A percentile compares a stretch with the other conserved stretches of the same genome.
These are phyloP conservation scores for Rutilus rutilus DNA, from an alignment of 2,113 vertebrate species.

Conservation along the genomic window DNA sequence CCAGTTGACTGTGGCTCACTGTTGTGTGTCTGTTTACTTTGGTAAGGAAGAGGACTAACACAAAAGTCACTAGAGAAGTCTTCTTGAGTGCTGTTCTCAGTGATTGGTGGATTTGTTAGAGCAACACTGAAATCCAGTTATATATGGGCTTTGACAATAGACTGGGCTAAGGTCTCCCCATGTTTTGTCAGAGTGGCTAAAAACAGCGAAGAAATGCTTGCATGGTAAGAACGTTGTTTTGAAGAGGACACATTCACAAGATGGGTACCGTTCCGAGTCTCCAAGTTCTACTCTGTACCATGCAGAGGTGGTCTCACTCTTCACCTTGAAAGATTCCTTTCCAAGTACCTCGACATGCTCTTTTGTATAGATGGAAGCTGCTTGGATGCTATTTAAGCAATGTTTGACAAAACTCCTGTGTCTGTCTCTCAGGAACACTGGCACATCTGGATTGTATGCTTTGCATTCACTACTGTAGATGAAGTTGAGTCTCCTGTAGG, in stretches of 20 bases:
- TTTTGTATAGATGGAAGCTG: too few relatives aligned
- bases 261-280: not conserved
- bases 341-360: not conserved
- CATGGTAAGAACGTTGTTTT: constrained; percentile 2
- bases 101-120: not conserved
- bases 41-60: not conserved
- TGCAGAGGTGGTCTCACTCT: constrained; percentile 9
- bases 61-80: not conserved
- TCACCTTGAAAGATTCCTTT: not conserved
- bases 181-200: not conserved
- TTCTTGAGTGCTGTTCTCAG: not conserved
- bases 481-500: too few relatives aligned
- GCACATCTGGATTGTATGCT: too few relatives aligned
- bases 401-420: too few relatives aligned
- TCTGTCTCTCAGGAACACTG: too few relatives aligned
- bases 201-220: constrained; percentile 11
- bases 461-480: too few relatives aligned
- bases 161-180: not conserved
- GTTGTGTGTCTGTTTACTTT: not conserved
- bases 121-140: constrained; percentile 8
- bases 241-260: constrained; percentile 1
- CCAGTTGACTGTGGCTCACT: too few relatives aligned
- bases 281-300: not conserved
- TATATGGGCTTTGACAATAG: not conserved
- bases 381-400: too few relatives aligned